Conservation (phyloP, 2,797 vertebrate species). For the Coregonus sp. region DNA sequence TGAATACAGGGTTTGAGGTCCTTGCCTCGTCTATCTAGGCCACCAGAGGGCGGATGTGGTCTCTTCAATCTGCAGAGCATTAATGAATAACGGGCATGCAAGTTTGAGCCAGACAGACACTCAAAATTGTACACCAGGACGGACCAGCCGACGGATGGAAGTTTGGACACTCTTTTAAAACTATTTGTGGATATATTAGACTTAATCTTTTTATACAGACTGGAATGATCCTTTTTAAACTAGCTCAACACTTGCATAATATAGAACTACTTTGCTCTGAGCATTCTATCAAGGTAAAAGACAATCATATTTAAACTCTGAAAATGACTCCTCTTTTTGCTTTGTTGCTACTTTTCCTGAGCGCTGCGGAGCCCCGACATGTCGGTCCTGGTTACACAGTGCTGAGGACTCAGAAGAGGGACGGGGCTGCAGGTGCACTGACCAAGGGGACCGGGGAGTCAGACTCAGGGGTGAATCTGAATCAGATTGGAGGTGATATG, state of each 20-base stretch:
- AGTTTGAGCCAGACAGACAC: background rate
- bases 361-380: slow-evolving; percentile 48
- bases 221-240: background rate
- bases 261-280: background rate
- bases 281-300: background rate
- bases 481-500: background rate
- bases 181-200: background rate
- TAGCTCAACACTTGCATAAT: background rate
- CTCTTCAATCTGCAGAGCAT: background rate
- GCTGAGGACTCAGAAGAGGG: background rate
- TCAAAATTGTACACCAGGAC: slow-evolving; percentile 44
- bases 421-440: slow-evolving; percentile 1
- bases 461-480: background rate
- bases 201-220: background rate
- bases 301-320: background rate
- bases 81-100: background rate
- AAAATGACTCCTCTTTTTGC: slow-evolving; percentile 29
- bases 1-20: background rate
- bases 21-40: background rate
- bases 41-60: background rate
- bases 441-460: background rate
- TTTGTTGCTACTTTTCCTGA: slow-evolving; percentile 52
- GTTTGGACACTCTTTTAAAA: background rate
- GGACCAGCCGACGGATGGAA: background rate
- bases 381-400: slow-evolving; percentile 2